Evolutionary conservation across 2,113 vertebrate species (phyloP), one percentile per base, ranked within the genome.

Genomic region (Ameiurus melas): DNA sequence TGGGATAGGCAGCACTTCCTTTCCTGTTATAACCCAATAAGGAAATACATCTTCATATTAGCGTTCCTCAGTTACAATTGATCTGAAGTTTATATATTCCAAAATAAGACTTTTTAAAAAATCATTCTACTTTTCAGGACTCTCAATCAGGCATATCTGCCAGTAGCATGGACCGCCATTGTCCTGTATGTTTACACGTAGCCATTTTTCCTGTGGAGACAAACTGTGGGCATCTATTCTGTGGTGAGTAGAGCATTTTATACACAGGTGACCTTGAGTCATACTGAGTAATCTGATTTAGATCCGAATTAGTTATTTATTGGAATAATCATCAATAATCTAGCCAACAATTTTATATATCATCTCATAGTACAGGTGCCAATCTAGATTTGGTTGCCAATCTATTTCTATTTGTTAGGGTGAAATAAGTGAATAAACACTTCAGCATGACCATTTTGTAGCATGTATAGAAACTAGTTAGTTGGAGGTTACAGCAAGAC

Each of bases 201-300:
- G 91, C 93, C 51, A 92, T 83, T 33, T 95, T 96, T 89, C 96
- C 97, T 2, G 95, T 96, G 81, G 92, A 96, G 94, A 97, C 96
- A 25, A 97, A 95, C 93, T 97, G 96, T 68, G 96, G 96, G 25
- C 96, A 97, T 93, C 90, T 96, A 83, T 96, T 97, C 92, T 96
- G 96, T 92, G 96, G 96, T 96, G 94, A 5, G 91, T 91, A 60
- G 3, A 87, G 5, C 7, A 55, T 68, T 79, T 68, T 55, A 70
- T 30, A 87, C 14, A 5, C 17, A 60, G 17, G 2, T 13, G n/a
- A 8, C 0, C 13, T 68, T 16, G 55, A 22, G 64, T 81, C 27
- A 81, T 20, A 58, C 12, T 60, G 1, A 3, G 14, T 17, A 79
- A 14, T 55, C 39, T 83, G 58, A 47, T 62, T 20, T 43, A 64